Percentiles rank a stretch among this genome's conserved stretches.
These are phyloP conservation scores for Melanchra persicariae DNA, from an alignment of 2,888 invertebrate species.

Conservation along the genomic window DNA sequence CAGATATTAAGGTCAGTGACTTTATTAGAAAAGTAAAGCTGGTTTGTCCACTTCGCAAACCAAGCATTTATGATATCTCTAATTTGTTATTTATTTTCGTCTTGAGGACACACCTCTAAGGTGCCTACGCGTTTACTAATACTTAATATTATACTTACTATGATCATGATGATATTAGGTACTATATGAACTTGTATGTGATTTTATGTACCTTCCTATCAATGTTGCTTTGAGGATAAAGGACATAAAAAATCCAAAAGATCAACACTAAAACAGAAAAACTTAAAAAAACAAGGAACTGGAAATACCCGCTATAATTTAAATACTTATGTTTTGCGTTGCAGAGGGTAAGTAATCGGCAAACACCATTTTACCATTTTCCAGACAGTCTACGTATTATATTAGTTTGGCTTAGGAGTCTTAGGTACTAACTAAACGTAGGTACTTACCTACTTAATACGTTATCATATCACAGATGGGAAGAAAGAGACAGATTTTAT, in stretches of 20 bases:
- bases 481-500: neutral
- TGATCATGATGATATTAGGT: neutral
- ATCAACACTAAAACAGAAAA: neutral
- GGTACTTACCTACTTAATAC: too few relatives aligned
- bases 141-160: too few relatives aligned
- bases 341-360: neutral
- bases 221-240: conserved; percentile 1
- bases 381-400: neutral
- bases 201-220: neutral
- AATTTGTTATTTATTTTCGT: conserved; percentile 12
- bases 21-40: conserved; percentile 53
- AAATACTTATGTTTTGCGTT: neutral
- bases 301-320: conserved; percentile 6
- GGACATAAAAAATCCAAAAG: neutral
- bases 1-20: conserved; percentile 60
- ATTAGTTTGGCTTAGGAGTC: neutral
- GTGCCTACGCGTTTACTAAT: neutral
- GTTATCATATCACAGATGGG: neutral
- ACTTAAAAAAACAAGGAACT: neutral
- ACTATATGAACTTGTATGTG: too few relatives aligned
- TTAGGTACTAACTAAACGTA: neutral
- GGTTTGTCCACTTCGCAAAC: conserved; percentile 34
- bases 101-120: conserved; percentile 13
- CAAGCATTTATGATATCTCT: conserved; percentile 8
- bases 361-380: neutral